Percentiles rank a stretch among this genome's conserved stretches.
These are phyloP conservation scores for Cydia amplana DNA, from an alignment of 1,140 invertebrate species.

Conservation along the genomic window DNA sequence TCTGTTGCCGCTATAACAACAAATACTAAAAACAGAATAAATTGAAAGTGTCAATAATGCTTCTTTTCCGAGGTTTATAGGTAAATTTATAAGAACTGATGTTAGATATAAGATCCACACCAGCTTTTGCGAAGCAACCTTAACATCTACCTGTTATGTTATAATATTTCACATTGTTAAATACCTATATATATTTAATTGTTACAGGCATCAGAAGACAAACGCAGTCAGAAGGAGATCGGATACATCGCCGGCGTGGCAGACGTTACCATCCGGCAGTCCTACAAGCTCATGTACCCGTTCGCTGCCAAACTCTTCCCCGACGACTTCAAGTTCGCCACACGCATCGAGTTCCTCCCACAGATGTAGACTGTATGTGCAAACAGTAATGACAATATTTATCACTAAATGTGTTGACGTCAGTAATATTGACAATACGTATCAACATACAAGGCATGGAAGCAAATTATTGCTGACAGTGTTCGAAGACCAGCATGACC, in stretches of 20 bases:
- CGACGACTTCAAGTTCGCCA: constrained; percentile 96
- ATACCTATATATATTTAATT: constrained; percentile 33
- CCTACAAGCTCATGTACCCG: constrained; percentile 98
- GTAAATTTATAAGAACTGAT: too few relatives aligned
- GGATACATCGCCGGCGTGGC: constrained; percentile 99
- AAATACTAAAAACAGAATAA: too few relatives aligned
- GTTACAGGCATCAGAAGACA: constrained; percentile 93
- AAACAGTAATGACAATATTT: not conserved
- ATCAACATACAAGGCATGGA: not conserved
- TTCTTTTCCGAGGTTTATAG: too few relatives aligned
- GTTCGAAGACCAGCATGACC: not conserved
- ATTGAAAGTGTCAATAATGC: too few relatives aligned
- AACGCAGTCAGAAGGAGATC: constrained; percentile 98
- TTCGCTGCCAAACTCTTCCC: constrained; percentile 95
- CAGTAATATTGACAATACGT: constrained; percentile 43
- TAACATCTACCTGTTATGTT: too few relatives aligned
- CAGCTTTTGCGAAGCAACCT: too few relatives aligned
- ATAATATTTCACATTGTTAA: not conserved
- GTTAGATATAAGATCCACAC: too few relatives aligned
- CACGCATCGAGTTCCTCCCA: constrained; percentile 96
- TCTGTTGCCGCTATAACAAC: too few relatives aligned
- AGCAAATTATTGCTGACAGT: not conserved
- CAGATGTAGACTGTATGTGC: constrained; percentile 83
- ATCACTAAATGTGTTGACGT: not conserved
- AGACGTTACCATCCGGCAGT: constrained; percentile 98